Base-by-base conservation (phyloP, 2,797 vertebrate genomes). In the Emys orbicularis region DNA sequence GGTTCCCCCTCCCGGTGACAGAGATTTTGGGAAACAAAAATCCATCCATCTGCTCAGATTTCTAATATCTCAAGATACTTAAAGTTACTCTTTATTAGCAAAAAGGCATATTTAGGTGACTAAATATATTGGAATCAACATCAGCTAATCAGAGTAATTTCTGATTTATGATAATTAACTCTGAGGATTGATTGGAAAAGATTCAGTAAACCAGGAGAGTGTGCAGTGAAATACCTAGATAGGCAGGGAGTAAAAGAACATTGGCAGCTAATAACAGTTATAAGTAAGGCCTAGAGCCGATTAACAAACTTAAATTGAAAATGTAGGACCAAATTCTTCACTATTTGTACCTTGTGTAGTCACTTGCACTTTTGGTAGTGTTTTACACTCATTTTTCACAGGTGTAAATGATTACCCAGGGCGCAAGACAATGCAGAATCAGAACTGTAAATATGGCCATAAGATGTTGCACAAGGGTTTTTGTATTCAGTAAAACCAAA, bases 1-100 rank as follows among this genome's bases (percentile, higher is more conserved):
- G 89, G 92, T 96, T 96, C 93, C 95, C 89, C 74, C 96, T 97
- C 81, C 94, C 96, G 96, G 93, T 85, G 81, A 68, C 84, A 1
- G 0, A 25, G 21, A 8, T 74, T 90, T 27, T 81, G 23, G 86
- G 77, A 56, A 68, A 27, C 27, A 83, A 15, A 87, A 12, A n/a
- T n/a, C n/a, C n/a, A n/a, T n/a, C 49, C 11, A 8, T 12, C 82
- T 92, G 82, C 65, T 88, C 47, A 79, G 2, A 34, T 3, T 88
- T 77, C 53, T 65, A 2, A 15, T 49, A 1, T 82, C 80, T 82
- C 57, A 80, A 80, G 50, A 47, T 76, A 59, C 50, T 90, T 91
- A 89, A 47, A 6, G 2, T 92, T 83, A 81, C 68, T n/a, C 29
- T 65, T 57, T 5, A 92, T 25, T 6, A 44, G n/a, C 4, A 79